Conservation (phyloP, 2,113 vertebrate species). For the Varanus salvator region DNA sequence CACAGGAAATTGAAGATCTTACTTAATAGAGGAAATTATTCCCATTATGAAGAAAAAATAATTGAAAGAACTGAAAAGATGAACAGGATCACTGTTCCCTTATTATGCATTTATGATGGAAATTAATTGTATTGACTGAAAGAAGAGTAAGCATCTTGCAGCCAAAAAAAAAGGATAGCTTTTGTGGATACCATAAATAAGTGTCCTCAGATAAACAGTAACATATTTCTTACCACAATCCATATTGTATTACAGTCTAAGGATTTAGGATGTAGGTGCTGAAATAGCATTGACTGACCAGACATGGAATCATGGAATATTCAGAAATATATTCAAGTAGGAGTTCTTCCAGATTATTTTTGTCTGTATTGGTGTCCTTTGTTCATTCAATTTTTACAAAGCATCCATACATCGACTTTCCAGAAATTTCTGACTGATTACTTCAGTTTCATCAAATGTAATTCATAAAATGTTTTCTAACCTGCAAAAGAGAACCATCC, state of each 20-base stretch:
- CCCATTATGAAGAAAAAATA: not conserved
- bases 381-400: no score
- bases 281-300: not conserved
- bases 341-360: no score
- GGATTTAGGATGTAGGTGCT: not conserved
- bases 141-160: not conserved
- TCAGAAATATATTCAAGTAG: not conserved
- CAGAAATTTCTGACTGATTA: no score
- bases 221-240: slow-evolving; percentile 13
- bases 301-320: not conserved
- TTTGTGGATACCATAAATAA: no score
- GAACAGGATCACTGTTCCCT: not conserved
- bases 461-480: no score
- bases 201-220: not conserved
- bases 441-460: no score
- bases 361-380: no score
- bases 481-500: no score
- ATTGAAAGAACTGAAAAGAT: not conserved
- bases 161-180: no score
- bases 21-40: not conserved
- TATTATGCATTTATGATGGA: not conserved
- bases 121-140: not conserved
- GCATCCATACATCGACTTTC: no score
- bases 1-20: slow-evolving; percentile 5
- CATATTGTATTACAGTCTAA: not conserved